phyloP scores from a whole-genome alignment of 2,113 vertebrate species.

The Bubo scandiacus region DNA sequence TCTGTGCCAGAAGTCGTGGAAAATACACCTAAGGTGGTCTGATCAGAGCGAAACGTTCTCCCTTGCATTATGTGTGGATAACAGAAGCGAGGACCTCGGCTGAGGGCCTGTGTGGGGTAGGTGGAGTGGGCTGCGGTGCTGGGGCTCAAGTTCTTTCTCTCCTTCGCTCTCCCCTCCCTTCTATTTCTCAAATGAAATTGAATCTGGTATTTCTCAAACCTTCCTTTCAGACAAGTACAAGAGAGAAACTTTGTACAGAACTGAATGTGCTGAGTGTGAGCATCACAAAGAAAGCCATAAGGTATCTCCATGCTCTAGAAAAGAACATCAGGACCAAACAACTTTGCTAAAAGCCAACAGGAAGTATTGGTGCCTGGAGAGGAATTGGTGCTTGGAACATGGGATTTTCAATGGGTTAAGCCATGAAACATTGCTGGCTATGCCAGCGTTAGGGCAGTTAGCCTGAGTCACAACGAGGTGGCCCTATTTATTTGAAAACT shows the following conservation, averaged over 20 bases:
- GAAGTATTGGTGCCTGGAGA: not conserved
- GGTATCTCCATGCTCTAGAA: not conserved
- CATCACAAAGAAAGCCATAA: not conserved
- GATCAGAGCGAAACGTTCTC: not conserved
- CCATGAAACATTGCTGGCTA: not conserved
- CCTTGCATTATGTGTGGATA: fast-evolving
- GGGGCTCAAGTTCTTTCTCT: not conserved
- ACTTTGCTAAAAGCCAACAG: fast-evolving
- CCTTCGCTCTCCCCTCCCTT: not conserved
- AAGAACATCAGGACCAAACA: not conserved
- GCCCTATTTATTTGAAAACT: not conserved
- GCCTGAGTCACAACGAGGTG: not conserved
- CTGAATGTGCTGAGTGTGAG: not conserved
- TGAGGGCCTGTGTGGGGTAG: not conserved
- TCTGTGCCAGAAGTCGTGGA: not conserved
- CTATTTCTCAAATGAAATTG: not conserved
- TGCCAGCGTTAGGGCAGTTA: not conserved
- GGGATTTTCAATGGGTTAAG: not conserved
- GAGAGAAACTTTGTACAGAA: not conserved
- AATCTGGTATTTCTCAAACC: not conserved
- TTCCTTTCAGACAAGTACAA: not conserved
- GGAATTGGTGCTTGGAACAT: not conserved
- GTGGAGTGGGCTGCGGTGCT: not conserved
- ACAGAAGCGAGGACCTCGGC: not conserved
- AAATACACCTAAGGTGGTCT: too few relatives aligned